phyloP scores from a whole-genome alignment of 2,888 invertebrate genomes.

The Ceraclea dissimilis region DNA sequence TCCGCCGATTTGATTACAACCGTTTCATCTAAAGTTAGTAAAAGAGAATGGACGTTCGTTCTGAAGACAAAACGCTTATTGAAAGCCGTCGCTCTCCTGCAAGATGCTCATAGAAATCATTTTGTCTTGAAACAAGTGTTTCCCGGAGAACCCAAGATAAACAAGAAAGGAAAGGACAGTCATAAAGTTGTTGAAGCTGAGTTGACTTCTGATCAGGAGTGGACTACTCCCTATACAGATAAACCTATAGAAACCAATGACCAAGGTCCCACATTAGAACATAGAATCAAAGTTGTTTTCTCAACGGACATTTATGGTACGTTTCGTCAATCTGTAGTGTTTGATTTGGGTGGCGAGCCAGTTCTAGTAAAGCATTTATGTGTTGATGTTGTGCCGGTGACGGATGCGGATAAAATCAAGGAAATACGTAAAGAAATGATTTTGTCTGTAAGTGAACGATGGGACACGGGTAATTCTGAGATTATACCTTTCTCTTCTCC shows the following conservation, averaged over 20 bases:
- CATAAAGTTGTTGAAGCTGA: conserved; percentile 33
- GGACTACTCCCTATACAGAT: conserved; percentile 35
- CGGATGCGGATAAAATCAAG: conserved; percentile 56
- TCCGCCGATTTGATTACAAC: conserved; percentile 53
- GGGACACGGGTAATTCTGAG: conserved; percentile 49
- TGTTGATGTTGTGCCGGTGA: conserved; percentile 66
- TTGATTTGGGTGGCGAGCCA: conserved; percentile 63
- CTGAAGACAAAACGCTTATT: conserved; percentile 46
- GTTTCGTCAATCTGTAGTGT: conserved; percentile 69
- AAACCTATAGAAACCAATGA: conserved; percentile 22
- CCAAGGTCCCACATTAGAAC: conserved; percentile 31
- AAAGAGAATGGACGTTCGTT: conserved; percentile 54
- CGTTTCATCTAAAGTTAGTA: conserved; percentile 54
- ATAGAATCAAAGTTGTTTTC: conserved; percentile 51
- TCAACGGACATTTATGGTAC: conserved; percentile 66
- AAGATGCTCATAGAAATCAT: conserved; percentile 61
- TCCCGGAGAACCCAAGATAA: conserved; percentile 28
- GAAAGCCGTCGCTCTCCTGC: conserved; percentile 57
- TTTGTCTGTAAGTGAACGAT: conserved; percentile 53
- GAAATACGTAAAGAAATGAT: conserved; percentile 57
- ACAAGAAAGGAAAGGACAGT: conserved; percentile 23
- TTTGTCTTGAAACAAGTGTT: conserved; percentile 52
- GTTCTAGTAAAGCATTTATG: conserved; percentile 60
- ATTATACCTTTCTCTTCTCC: conserved; percentile 49
- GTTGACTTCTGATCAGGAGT: conserved; percentile 48